phyloP scores from a whole-genome alignment of 2,888 invertebrate species.

The Pollenia labialis region DNA sequence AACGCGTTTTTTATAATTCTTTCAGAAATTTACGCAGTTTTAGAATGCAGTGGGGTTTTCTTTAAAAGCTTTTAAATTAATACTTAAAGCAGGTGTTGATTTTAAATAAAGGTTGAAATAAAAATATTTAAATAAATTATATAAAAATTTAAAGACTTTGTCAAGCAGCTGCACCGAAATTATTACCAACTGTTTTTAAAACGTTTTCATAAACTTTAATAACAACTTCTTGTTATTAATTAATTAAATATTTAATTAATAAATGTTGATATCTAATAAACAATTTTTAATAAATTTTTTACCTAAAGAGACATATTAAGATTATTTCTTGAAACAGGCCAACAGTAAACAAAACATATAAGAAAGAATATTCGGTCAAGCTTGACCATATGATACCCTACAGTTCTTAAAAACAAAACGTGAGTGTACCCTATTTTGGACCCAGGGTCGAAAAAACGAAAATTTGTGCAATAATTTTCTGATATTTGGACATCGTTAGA shows the following conservation, averaged over 20 bases:
- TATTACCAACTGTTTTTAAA: conserved; percentile 11
- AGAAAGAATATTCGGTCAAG: no score
- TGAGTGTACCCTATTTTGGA: no score
- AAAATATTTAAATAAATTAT: neutral
- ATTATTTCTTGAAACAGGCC: neutral
- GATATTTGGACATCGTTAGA: no score
- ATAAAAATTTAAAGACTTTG: neutral
- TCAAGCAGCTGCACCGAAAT: neutral
- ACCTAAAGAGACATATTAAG: neutral
- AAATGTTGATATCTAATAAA: conserved; percentile 47
- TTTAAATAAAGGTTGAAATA: no score
- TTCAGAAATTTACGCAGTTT: conserved; percentile 10
- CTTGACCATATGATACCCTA: no score
- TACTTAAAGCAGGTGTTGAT: no score
- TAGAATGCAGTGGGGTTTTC: neutral
- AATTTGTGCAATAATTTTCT: no score
- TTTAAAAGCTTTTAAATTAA: neutral
- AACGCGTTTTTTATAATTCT: neutral
- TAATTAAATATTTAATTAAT: conserved; percentile 22
- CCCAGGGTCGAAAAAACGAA: no score
- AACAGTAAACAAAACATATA: neutral
- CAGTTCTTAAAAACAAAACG: no score
- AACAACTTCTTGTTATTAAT: conserved; percentile 9
- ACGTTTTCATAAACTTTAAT: conserved; percentile 7
- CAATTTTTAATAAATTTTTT: neutral